phyloP scores from a whole-genome alignment of 2,888 invertebrate species.

The Ophraella communa region DNA sequence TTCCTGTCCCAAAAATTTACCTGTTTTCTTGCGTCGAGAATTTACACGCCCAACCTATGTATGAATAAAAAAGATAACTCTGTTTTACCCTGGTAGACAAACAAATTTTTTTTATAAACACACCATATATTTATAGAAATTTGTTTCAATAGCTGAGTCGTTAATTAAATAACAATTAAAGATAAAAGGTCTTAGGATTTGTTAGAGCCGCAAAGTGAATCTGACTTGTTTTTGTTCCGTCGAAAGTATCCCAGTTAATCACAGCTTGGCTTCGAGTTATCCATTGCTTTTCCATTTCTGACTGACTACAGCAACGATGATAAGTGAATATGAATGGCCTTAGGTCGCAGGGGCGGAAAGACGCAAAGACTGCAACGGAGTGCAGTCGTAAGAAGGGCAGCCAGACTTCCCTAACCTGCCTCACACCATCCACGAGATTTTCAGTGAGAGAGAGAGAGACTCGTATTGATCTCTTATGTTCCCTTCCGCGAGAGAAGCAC shows the following conservation, averaged over 20 bases:
- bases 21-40: no score
- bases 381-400: constrained; percentile 50
- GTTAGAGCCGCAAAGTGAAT: constrained; percentile 3
- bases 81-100: no score
- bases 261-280: constrained; percentile 33
- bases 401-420: constrained; percentile 58
- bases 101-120: no score
- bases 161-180: constrained; percentile 2
- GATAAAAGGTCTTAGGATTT: constrained; percentile 16
- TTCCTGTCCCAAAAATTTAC: no score
- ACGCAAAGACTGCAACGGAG: constrained; percentile 57
- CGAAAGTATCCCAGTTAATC: constrained; percentile 21
- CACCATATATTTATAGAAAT: no score
- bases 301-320: constrained; percentile 32
- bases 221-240: constrained; percentile 29
- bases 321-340: constrained; percentile 38
- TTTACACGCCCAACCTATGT: no score
- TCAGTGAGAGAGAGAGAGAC: no score
- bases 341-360: constrained; percentile 48
- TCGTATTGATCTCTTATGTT: constrained; percentile 59
- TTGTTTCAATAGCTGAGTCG: no score
- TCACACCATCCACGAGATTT: constrained; percentile 57
- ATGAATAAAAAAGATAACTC: no score
- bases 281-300: constrained; percentile 17
- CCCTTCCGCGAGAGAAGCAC: constrained; percentile 52